Evolutionary conservation across 2,797 vertebrate genomes (phyloP).

Genomic region (Pogoniulus pusillus): DNA sequence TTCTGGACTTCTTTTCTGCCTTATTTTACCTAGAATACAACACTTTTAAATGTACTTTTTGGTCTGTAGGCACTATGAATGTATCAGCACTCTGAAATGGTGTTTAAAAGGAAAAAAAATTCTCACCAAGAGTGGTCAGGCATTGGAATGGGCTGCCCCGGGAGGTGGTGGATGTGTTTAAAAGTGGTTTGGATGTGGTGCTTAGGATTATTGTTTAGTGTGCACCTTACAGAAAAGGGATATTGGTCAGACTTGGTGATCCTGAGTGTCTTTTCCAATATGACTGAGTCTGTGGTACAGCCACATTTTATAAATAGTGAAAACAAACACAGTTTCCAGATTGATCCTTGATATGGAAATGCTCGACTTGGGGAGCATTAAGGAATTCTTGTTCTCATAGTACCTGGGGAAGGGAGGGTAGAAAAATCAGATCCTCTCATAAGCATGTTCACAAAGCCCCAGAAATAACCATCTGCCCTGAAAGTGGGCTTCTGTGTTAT

Average conservation of each 20-base stretch:
- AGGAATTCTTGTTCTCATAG: not conserved
- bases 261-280: too few species aligned
- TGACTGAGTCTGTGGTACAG: too few species aligned
- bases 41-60: not conserved
- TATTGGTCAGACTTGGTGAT: too few species aligned
- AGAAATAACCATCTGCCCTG: not conserved
- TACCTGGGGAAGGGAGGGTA: rapidly evolving
- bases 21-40: not conserved
- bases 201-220: too few species aligned
- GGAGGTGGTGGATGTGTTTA: too few species aligned
- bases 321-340: not conserved
- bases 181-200: too few species aligned
- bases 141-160: too few species aligned
- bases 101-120: not conserved
- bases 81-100: not conserved
- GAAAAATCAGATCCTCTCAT: not conserved
- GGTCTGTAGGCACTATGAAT: not conserved
- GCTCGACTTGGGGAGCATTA: not conserved
- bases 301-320: not conserved
- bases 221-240: too few species aligned
- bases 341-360: not conserved
- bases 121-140: too few species aligned
- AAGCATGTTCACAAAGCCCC: not conserved
- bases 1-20: not conserved
- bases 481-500: not conserved